A percentile compares a stretch with the other conserved stretches of the same genome.
phyloP scores from a whole-genome alignment of 1,140 invertebrate species.

The Drosophila sulfurigaster region DNA sequence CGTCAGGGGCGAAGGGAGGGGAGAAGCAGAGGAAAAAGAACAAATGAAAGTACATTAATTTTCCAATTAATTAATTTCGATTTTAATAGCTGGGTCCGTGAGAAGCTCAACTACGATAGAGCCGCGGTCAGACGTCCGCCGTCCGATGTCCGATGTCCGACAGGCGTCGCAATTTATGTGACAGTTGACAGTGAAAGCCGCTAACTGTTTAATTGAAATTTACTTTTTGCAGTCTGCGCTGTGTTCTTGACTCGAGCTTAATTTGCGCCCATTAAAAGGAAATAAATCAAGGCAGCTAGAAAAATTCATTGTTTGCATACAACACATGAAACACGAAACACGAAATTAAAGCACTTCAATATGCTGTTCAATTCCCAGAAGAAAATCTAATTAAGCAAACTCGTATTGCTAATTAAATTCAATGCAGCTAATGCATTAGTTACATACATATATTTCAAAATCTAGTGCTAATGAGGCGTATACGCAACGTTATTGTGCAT shows the following conservation, averaged over 20 bases:
- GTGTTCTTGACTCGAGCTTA: conserved; percentile 1
- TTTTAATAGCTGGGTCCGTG: conserved; percentile 42
- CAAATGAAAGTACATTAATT: conserved; percentile 61
- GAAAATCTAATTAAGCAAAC: conserved; percentile 47
- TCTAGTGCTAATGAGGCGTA: conserved; percentile 20
- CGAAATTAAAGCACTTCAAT: no score
- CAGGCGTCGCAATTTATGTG: conserved; percentile 58
- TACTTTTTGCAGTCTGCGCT: conserved; percentile 29
- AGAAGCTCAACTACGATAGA: conserved; percentile 10
- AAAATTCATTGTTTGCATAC: not conserved
- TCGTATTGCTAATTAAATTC: conserved; percentile 62
- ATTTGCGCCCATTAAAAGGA: conserved; percentile 6
- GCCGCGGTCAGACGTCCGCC: conserved; percentile 16
- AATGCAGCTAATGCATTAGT: conserved; percentile 44
- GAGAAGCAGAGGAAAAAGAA: conserved; percentile 3
- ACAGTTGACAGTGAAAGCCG: conserved; percentile 69
- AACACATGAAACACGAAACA: no score
- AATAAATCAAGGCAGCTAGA: not conserved
- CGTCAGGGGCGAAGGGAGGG: no score
- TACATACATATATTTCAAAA: conserved; percentile 9
- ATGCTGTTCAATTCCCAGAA: not conserved
- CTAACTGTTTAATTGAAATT: conserved; percentile 77
- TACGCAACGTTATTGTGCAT: conserved; percentile 51
- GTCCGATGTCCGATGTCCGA: conserved; percentile 16
- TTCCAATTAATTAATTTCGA: conserved; percentile 81